Evolutionary conservation across 2,113 vertebrate genomes (phyloP).

Genomic region (Rhabdomys dilectus): DNA sequence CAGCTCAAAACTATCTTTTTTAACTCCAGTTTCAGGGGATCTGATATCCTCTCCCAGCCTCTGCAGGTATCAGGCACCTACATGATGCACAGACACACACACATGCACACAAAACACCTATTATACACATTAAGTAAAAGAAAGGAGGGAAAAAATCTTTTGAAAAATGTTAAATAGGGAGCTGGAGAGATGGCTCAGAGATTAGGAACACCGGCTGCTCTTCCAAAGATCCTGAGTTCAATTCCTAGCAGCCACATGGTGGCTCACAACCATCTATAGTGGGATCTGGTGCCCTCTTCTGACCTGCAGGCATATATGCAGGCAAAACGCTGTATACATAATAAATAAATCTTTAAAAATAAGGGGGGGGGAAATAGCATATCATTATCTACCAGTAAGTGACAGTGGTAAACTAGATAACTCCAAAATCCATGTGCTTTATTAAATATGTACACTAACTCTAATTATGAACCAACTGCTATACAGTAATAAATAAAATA

Average conservation of each 20-base stretch:
- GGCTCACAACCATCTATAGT: too few species aligned
- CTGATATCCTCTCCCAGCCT: background rate
- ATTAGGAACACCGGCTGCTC: too few species aligned
- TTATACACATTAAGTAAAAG: background rate
- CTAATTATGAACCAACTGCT: slow-evolving; percentile 11
- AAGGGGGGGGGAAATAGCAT: background rate
- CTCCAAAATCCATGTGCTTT: background rate
- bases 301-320: too few species aligned
- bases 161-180: background rate
- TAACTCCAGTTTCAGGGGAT: background rate
- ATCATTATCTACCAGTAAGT: background rate
- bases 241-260: too few species aligned
- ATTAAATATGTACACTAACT: slow-evolving; percentile 14
- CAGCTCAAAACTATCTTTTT: background rate
- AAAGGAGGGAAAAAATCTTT: background rate
- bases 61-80: background rate
- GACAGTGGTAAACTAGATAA: background rate
- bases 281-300: too few species aligned
- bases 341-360: background rate
- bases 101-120: background rate
- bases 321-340: too few species aligned
- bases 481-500: slow-evolving; percentile 35
- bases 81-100: background rate
- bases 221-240: too few species aligned
- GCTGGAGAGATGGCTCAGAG: too few species aligned